These are phyloP conservation scores for Hafferia zeledoni DNA, from an alignment of 2,797 vertebrate genomes.

Conservation along the genomic window DNA sequence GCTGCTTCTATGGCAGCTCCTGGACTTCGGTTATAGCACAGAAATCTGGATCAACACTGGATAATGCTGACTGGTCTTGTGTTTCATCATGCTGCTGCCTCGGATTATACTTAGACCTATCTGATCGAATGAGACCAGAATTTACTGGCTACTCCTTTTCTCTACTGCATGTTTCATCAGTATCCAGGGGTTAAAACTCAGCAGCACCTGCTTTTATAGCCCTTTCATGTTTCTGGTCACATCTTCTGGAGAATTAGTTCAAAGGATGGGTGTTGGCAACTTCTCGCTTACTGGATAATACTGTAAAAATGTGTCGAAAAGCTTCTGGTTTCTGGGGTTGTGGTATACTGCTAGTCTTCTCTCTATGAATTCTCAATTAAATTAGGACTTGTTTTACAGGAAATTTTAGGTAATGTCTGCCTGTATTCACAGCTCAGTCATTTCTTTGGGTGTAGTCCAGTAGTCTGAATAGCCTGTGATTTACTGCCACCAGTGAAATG, in stretches of 20 bases:
- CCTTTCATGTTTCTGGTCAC: not conserved
- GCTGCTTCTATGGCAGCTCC: not conserved
- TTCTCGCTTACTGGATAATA: not conserved
- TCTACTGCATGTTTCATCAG: not conserved
- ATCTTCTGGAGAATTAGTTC: not conserved
- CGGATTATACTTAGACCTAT: not conserved
- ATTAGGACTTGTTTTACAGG: not conserved
- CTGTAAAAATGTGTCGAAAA: not conserved
- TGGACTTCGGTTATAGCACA: not conserved
- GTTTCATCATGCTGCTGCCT: not conserved
- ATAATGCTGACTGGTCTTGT: not conserved
- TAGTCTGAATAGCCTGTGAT: conserved; percentile 42
- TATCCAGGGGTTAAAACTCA: not conserved
- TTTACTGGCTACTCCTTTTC: not conserved
- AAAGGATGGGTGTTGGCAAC: not conserved
- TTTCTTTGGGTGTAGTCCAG: conserved; percentile 31
- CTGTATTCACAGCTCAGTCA: not conserved
- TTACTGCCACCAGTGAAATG: conserved; percentile 33
- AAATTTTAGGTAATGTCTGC: not conserved
- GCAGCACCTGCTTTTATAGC: not conserved
- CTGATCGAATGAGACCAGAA: not conserved
- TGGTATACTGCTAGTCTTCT: not conserved
- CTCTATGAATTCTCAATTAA: not conserved
- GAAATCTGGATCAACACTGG: not conserved
- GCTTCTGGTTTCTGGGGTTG: not conserved